These are phyloP conservation scores for Conus betulinus DNA, from an alignment of 1,140 invertebrate species.

Conservation along the genomic window DNA sequence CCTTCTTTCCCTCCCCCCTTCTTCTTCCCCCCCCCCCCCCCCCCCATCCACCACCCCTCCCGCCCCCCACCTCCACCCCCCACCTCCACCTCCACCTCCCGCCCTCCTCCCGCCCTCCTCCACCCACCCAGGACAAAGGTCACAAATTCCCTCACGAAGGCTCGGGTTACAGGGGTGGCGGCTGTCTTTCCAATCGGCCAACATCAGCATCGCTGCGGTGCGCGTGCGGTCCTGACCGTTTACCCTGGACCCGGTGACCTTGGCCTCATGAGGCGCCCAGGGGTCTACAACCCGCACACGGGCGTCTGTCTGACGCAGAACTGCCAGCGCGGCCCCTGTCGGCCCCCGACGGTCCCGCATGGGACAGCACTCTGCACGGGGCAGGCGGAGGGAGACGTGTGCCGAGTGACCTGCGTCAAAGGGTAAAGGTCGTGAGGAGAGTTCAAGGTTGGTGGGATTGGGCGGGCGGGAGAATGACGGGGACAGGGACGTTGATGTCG, in stretches of 20 bases:
- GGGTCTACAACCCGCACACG: conserved; percentile 58
- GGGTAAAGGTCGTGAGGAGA: conserved; percentile 50
- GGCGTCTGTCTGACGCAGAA: conserved; percentile 52
- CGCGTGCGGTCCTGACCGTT: conserved; percentile 53
- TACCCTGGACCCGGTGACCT: conserved; percentile 57
- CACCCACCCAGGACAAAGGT: too few species aligned
- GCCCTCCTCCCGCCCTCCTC: too few species aligned
- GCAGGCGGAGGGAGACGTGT: conserved; percentile 56
- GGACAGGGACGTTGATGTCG: neutral
- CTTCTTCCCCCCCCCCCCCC: too few species aligned
- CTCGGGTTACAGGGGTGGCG: conserved; percentile 44
- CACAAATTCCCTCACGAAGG: too few species aligned
- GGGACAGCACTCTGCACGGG: conserved; percentile 54
- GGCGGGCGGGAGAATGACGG: too few species aligned
- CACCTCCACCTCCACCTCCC: too few species aligned
- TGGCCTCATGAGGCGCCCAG: conserved; percentile 46
- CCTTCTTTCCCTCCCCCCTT: too few species aligned
- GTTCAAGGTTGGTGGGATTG: too few species aligned
- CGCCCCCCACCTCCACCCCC: too few species aligned
- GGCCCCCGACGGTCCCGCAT: conserved; percentile 30
- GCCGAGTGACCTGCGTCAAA: conserved; percentile 49
- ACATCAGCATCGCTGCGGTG: conserved; percentile 59
- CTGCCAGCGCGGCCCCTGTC: conserved; percentile 49
- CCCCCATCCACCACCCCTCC: too few species aligned
- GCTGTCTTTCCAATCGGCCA: conserved; percentile 47